These are phyloP conservation scores for Tenualosa thibaudeaui DNA, from an alignment of 2,797 vertebrate genomes.

Conservation along the genomic window DNA sequence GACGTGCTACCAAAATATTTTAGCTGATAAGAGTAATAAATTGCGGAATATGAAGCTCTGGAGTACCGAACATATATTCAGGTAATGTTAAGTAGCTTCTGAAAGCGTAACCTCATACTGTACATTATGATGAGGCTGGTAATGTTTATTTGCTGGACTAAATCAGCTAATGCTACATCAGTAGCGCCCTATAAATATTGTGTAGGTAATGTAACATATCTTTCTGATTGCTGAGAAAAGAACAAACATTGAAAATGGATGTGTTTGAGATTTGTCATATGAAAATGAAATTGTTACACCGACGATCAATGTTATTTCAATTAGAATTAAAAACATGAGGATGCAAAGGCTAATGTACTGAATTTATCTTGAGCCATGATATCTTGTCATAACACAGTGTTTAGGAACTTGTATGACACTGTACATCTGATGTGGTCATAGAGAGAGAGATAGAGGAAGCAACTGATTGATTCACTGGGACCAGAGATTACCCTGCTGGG, in stretches of 20 bases:
- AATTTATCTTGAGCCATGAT: not conserved
- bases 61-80: slow-evolving; percentile 82
- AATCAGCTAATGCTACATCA: slow-evolving; percentile 7
- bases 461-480: not conserved
- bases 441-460: not conserved
- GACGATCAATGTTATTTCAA: not conserved
- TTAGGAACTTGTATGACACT: not conserved
- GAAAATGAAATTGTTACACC: not conserved
- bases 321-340: not conserved
- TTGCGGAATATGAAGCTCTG: slow-evolving; percentile 79
- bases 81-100: slow-evolving; percentile 56
- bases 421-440: not conserved
- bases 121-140: not conserved
- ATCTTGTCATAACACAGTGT: not conserved
- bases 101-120: not conserved
- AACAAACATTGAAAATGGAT: not conserved
- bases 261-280: not conserved
- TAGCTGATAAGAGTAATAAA: not conserved
- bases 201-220: not conserved
- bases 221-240: not conserved
- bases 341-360: not conserved
- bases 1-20: not conserved
- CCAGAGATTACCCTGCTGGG: too few relatives aligned
- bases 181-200: not conserved
- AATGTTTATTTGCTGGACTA: not conserved